Conservation (phyloP, 2,888 invertebrate species). For the Tiliacea aurago region DNA sequence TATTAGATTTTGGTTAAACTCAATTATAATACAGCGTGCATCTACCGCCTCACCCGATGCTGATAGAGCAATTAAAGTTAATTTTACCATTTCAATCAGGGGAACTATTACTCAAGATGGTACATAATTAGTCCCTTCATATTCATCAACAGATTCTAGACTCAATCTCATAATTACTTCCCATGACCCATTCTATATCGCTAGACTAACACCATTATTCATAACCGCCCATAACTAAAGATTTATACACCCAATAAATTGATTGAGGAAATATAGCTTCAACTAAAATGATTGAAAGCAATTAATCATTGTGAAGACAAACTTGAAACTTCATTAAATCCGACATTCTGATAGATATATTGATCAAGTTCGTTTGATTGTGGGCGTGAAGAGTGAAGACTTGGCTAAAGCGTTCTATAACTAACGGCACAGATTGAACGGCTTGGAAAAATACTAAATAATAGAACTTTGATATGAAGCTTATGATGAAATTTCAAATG, state of each 20-base stretch:
- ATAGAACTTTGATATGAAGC: background rate
- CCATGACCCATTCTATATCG: slow-evolving; percentile 27
- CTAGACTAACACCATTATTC: slow-evolving; percentile 33
- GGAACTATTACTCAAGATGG: background rate
- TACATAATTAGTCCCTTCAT: background rate
- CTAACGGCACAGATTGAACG: background rate
- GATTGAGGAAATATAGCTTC: slow-evolving; percentile 48
- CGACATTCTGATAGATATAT: slow-evolving; percentile 42
- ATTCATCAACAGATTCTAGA: slow-evolving; percentile 19
- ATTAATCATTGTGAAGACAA: slow-evolving; percentile 37
- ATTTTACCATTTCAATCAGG: background rate
- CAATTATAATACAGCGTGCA: background rate
- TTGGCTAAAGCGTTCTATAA: slow-evolving; percentile 21
- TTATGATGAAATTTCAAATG: background rate
- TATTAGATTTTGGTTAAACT: too few relatives aligned
- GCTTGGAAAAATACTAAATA: background rate
- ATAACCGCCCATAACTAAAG: slow-evolving; percentile 40
- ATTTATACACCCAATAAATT: slow-evolving; percentile 58
- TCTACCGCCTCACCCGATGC: background rate
- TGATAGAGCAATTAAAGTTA: background rate
- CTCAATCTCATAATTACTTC: slow-evolving; percentile 33
- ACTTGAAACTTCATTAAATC: slow-evolving; percentile 52
- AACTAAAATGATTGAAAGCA: slow-evolving; percentile 47
- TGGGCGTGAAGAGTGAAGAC: slow-evolving; percentile 30
- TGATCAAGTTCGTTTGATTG: slow-evolving; percentile 37